Evolutionary conservation across 1,140 invertebrate genomes (phyloP).

Genomic region (Drosophila fuyamai): DNA sequence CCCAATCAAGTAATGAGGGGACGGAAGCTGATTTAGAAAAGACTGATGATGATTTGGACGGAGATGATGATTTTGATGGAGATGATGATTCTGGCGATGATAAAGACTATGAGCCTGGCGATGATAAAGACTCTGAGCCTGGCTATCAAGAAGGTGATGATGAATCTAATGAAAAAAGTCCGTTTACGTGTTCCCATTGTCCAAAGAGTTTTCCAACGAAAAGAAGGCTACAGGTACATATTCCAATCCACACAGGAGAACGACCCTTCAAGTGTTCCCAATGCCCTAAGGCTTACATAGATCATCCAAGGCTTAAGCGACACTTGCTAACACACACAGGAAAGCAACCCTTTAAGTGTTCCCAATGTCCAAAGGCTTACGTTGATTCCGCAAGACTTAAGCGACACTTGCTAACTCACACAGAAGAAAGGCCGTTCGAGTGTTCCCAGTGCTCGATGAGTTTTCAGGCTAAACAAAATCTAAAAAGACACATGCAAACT

Average conservation of each 20-base stretch:
- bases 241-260: neutral
- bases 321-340: neutral
- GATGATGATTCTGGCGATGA: neutral
- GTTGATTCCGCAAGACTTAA: neutral
- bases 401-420: neutral
- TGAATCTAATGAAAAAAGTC: neutral
- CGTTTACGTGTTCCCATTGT: neutral
- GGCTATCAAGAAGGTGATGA: neutral
- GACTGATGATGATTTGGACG: neutral
- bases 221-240: no score
- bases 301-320: neutral
- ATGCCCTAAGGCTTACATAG: neutral
- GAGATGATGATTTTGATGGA: neutral
- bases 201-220: no score
- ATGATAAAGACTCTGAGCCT: neutral
- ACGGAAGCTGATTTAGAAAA: neutral
- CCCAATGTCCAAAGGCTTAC: neutral
- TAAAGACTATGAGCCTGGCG: neutral
- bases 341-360: neutral
- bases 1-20: neutral
- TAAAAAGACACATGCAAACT: neutral
- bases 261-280: neutral
- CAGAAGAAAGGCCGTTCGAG: neutral
- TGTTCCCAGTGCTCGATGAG: neutral
- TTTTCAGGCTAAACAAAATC: neutral